These are phyloP conservation scores for Hypsibius dujardini DNA, from an alignment of 1,140 invertebrate species.

Conservation along the genomic window DNA sequence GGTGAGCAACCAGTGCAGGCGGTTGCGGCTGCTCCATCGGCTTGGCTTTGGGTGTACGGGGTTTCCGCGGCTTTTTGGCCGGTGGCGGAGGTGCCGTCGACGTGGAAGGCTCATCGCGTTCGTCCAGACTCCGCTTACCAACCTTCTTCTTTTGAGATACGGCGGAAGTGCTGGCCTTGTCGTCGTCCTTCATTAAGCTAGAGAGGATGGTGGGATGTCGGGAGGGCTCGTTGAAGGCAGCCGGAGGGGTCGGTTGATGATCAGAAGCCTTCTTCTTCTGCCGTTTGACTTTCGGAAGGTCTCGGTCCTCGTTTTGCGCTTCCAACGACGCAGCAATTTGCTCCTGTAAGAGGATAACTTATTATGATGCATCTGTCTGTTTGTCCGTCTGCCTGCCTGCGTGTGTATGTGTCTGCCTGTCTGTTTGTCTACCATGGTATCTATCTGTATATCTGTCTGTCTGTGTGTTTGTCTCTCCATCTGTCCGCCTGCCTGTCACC, in stretches of 20 bases:
- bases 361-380: no score
- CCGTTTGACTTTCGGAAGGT: background rate
- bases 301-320: no score
- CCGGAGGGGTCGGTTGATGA: background rate
- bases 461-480: no score
- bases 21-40: background rate
- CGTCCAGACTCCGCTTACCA: background rate
- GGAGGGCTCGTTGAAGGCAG: background rate
- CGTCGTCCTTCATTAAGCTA: background rate
- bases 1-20: background rate
- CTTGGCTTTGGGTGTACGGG: constrained; percentile 16
- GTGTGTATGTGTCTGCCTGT: no score
- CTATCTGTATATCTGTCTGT: no score
- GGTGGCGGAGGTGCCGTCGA: background rate
- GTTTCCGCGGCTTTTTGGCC: constrained; percentile 8
- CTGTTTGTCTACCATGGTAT: no score
- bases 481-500: no score
- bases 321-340: no score
- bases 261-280: background rate
- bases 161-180: background rate
- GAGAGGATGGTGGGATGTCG: background rate
- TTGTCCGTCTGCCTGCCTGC: no score
- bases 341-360: no score
- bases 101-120: background rate
- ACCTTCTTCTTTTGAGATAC: background rate